Base-by-base conservation (phyloP, 1,140 invertebrate species). In the Anthonomus grandis region DNA sequence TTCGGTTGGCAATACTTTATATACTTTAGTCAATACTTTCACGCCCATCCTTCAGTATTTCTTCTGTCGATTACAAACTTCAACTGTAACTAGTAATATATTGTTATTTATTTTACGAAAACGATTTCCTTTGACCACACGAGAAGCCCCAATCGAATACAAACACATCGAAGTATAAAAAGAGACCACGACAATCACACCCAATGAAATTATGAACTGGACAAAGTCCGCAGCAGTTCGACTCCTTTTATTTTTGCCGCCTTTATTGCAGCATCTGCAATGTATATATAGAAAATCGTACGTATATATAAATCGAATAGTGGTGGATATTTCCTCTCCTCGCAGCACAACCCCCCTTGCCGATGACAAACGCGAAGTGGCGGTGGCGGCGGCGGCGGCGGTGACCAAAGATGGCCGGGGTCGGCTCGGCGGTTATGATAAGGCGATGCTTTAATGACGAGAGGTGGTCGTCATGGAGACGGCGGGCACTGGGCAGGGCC, bases 361-460 rank as follows among this genome's bases (percentile, higher is more conserved):
- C 47, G 58, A 54, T 54, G 58, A 60, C 62, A 49, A 56, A 56
- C 48, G 58, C 38, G 45, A 49, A 50, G 51, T 31, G 47, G 17
- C 23, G 56, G 31, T 12, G 42, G 50, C 37, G 45, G 51, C 48
- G 51, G 60, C 50, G 64, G 59, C 57, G 62, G 67, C 66, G 70
- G 67, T 71, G 63, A 65, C 70, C 74, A 74, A 76, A 76, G 74
- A 76, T 76, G 74, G 74, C 74, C 69, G 68, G 65, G 67, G 65
- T 64, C 62, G 64, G 64, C 59, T 65, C 70, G 62, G 70, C 70
- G 74, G 74, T 76, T 76, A 76, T 76, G 74, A 76, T 76, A 76
- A 76, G 74, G 72, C 73, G 72, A 74, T 74, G 72, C 68, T 73
- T 74, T 76, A 76, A 76, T 76, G 74, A 76, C 74, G 72, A 69